Evolutionary conservation across 2,797 vertebrate genomes (phyloP).

Genomic region (Poecile montanus): DNA sequence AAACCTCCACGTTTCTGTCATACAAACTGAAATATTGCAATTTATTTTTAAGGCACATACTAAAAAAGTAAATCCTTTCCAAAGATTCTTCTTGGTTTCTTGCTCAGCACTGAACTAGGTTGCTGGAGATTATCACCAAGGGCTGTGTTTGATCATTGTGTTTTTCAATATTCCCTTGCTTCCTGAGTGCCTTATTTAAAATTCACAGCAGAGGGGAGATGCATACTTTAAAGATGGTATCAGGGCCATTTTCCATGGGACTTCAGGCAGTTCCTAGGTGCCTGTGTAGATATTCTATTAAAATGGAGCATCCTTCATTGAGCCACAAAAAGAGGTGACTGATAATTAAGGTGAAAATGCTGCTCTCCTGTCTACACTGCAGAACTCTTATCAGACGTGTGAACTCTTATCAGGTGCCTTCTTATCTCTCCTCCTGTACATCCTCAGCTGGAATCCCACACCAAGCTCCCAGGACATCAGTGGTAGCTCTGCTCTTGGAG

Average conservation of each 20-base stretch:
- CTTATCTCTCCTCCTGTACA: constrained; percentile 12
- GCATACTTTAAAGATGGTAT: constrained; percentile 33
- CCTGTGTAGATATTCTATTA: constrained; percentile 5
- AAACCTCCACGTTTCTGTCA: constrained; percentile 14
- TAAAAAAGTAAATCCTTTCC: constrained; percentile 30
- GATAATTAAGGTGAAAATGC: constrained; percentile 55
- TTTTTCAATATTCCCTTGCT: not conserved
- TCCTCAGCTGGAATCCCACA: not conserved
- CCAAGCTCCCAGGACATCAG: not conserved
- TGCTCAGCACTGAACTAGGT: not conserved
- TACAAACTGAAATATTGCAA: constrained; percentile 28
- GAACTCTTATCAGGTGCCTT: constrained; percentile 30
- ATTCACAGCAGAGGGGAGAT: not conserved
- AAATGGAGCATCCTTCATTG: not conserved
- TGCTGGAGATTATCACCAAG: not conserved
- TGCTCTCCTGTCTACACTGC: not conserved
- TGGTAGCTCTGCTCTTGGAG: not conserved
- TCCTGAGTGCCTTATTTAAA: not conserved
- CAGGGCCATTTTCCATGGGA: not conserved
- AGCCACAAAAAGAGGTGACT: constrained; percentile 42
- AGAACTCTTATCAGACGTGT: not conserved
- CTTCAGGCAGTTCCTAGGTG: not conserved
- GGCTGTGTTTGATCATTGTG: not conserved
- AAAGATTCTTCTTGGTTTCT: constrained; percentile 7
- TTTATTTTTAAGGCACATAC: constrained; percentile 41